Conservation (phyloP, 2,113 vertebrate species). For the Oreochromis niloticus region DNA sequence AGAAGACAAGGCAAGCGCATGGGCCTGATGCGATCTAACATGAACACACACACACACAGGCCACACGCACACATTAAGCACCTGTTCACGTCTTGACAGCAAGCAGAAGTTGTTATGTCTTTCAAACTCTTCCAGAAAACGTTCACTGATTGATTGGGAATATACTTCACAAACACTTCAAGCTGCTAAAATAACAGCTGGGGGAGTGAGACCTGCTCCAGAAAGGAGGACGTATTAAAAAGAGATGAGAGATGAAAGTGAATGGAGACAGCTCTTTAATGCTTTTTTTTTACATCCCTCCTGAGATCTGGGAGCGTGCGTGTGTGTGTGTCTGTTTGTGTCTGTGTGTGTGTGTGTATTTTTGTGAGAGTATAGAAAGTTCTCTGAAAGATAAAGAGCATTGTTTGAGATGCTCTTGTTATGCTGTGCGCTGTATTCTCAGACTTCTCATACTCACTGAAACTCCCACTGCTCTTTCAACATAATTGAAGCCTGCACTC, state of each 20-base stretch:
- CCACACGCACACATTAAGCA: not conserved
- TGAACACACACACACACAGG: not conserved
- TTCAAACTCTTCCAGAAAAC: not conserved
- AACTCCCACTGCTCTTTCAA: conserved; percentile 40
- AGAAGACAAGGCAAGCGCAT: not conserved
- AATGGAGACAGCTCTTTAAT: conserved; percentile 58
- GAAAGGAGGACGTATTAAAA: conserved; percentile 57
- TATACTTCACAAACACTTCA: conserved; percentile 15
- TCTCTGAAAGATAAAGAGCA: conserved; percentile 40
- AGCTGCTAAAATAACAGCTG: conserved; percentile 41
- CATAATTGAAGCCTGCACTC: conserved; percentile 24
- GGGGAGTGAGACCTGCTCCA: conserved; percentile 27
- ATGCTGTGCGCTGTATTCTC: not conserved
- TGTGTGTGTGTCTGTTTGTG: not conserved
- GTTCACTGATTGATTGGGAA: conserved; percentile 40
- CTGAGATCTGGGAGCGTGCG: conserved; percentile 29
- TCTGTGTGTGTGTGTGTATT: not conserved
- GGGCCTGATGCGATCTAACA: conserved; percentile 1
- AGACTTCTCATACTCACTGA: conserved; percentile 5
- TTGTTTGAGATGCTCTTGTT: conserved; percentile 53
- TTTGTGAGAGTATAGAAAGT: conserved; percentile 16
- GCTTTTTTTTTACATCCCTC: conserved; percentile 46
- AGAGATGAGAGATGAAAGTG: conserved; percentile 67
- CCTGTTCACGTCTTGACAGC: not conserved
- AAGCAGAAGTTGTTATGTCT: not conserved